Percentiles rank a stretch among this genome's conserved stretches.
Conservation (phyloP, 2,113 vertebrate species). For the Nematolebias whitei region DNA sequence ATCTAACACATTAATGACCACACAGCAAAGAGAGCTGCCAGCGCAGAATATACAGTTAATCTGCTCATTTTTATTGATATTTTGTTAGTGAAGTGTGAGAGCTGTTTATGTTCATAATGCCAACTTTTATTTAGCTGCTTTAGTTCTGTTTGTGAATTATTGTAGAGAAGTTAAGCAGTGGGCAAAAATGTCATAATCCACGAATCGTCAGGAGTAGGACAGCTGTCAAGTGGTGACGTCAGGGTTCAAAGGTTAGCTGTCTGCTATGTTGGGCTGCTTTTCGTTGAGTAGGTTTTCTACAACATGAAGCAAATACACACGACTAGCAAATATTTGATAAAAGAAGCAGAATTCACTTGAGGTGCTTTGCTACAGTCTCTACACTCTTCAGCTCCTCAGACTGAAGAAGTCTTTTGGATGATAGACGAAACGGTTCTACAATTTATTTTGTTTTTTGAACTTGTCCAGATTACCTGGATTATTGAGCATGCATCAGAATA, state of each 20-base stretch:
- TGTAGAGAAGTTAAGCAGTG: constrained; percentile 2
- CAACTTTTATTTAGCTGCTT: constrained; percentile 7
- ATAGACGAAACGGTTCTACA: too few relatives aligned
- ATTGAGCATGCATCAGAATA: too few relatives aligned
- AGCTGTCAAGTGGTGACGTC: constrained; percentile 43
- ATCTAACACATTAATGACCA: constrained; percentile 28
- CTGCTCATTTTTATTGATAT: neutral
- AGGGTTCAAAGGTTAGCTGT: constrained; percentile 48
- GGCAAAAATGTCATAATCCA: constrained; percentile 28
- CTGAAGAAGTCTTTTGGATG: too few relatives aligned
- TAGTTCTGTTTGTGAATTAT: constrained; percentile 3
- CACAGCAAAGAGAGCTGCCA: constrained; percentile 28
- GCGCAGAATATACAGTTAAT: neutral
- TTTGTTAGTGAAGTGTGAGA: constrained; percentile 7
- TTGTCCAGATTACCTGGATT: too few relatives aligned
- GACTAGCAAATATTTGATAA: neutral
- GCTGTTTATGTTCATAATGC: too few relatives aligned
- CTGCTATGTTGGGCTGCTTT: neutral
- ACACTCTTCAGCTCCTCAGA: too few relatives aligned
- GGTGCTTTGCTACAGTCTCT: too few relatives aligned
- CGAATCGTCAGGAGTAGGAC: constrained; percentile 25
- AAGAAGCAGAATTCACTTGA: neutral
- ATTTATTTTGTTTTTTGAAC: too few relatives aligned
- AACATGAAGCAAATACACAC: neutral
- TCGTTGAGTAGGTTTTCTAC: constrained; percentile 18